Base-by-base conservation (phyloP, 1,140 invertebrate species). In the Anoplophora glabripennis region DNA sequence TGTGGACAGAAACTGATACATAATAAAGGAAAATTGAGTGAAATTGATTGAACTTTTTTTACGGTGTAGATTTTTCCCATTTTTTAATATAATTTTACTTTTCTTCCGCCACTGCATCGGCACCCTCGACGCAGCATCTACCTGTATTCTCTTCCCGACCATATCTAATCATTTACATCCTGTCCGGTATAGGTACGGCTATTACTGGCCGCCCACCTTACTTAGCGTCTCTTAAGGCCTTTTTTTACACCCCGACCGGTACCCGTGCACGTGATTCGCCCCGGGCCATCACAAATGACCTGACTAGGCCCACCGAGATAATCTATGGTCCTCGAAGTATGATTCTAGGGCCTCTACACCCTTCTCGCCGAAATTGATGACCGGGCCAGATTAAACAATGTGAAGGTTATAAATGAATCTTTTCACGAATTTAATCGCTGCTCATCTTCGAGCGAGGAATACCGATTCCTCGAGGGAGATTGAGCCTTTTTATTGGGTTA, bases 111-210 rank as follows among this genome's bases (percentile, higher is more conserved):
- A 46, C 44, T 46, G 44, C 12, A n/a, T 18, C 12, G 28, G 28
- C 28, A 17, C 21, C 21, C 21, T 28, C 21, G 21, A 10, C 28
- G 44, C 17, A 28, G 18, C 17, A 52, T 52, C 49, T 52, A 52
- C 49, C 49, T 52, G 49, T 45, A 17, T 45, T 45, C 40, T 52
- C 15, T 37, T 18, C 8, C 49, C 36, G 34, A 38, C 49, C 49
- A 40, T 45, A 56, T 56, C 54, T 38, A 56, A 47, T 56, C 54
- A 56, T 56, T 56, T 45, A 56, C 54, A 56, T 56, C 54, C 54
- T 56, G 54, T 56, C 35, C 44, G 33, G 45, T 52, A 52, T 52
- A 52, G 49, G 49, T 41, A 38, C 36, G 36, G 46, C 46, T 47
- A 49, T 35, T 41, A 41, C 15, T 18, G 55, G 15, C 45, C 55